Conservation (phyloP, 2,113 vertebrate species). For the Fregetta grallaria region DNA sequence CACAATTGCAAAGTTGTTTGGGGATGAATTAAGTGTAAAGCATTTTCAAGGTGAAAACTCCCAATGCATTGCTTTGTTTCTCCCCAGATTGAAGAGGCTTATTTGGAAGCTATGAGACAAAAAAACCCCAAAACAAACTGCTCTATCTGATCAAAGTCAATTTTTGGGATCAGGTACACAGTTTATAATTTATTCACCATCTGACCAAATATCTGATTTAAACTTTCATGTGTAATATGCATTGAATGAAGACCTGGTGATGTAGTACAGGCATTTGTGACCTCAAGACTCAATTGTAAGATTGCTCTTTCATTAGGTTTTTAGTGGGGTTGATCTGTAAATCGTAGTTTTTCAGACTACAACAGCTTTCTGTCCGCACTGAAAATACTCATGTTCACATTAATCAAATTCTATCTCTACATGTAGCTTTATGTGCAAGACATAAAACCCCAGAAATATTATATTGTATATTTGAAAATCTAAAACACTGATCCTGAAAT, state of each 20-base stretch:
- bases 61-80: not conserved
- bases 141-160: not conserved
- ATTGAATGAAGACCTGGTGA: not conserved
- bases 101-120: not conserved
- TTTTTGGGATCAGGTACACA: not conserved
- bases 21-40: not conserved
- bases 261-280: not conserved
- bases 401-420: not conserved
- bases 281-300: not conserved
- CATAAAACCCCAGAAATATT: not conserved
- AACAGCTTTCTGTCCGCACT: not conserved
- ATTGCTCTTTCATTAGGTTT: not conserved
- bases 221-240: not conserved
- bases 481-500: not conserved
- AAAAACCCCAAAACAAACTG: not conserved
- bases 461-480: not conserved
- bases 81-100: not conserved
- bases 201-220: not conserved
- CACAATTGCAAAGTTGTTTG: not conserved
- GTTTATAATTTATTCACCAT: not conserved
- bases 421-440: not conserved
- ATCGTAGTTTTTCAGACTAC: not conserved
- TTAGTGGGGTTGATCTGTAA: not conserved
- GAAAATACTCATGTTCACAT: not conserved
- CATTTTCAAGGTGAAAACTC: not conserved